phyloP scores from a whole-genome alignment of 92 coral and sea anemone genomes.

The Micromussa lordhowensis region DNA sequence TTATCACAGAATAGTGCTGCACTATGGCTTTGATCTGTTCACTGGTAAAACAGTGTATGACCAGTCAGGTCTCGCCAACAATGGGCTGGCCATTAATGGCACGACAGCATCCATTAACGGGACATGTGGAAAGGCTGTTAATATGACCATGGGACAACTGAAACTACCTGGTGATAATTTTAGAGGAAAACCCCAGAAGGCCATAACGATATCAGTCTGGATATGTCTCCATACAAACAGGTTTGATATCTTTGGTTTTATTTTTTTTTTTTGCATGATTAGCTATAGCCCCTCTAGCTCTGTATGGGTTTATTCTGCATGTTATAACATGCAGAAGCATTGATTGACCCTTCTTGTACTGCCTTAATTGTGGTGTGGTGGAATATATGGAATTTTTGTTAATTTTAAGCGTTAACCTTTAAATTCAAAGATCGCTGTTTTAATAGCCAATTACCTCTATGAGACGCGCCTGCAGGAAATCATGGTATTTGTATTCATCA shows the following conservation, averaged over 20 bases:
- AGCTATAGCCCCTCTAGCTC: background rate
- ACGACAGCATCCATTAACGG: constrained; percentile 69
- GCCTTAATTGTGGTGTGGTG: no score
- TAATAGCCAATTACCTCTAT: no score
- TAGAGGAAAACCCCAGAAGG: constrained; percentile 91
- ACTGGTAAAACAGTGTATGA: constrained; percentile 82
- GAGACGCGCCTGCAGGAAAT: no score
- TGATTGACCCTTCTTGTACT: background rate
- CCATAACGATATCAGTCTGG: constrained; percentile 93
- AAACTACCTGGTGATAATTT: constrained; percentile 72
- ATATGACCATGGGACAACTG: constrained; percentile 89
- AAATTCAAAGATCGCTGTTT: no score
- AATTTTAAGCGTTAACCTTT: no score
- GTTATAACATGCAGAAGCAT: background rate
- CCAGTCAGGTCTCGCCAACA: constrained; percentile 96
- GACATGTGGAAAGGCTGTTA: constrained; percentile 89
- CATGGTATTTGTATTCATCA: no score
- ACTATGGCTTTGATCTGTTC: constrained; percentile 89
- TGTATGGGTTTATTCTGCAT: background rate
- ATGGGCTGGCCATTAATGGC: constrained; percentile 79
- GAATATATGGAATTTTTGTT: no score
- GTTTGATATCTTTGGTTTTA: constrained; percentile 20
- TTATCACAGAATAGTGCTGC: constrained; percentile 82
- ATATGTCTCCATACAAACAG: constrained; percentile 87
- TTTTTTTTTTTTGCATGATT: background rate